Percentiles rank a stretch among this genome's conserved stretches.
These are phyloP conservation scores for Oryzias melastigma DNA, from an alignment of 2,113 vertebrate species.

Conservation along the genomic window DNA sequence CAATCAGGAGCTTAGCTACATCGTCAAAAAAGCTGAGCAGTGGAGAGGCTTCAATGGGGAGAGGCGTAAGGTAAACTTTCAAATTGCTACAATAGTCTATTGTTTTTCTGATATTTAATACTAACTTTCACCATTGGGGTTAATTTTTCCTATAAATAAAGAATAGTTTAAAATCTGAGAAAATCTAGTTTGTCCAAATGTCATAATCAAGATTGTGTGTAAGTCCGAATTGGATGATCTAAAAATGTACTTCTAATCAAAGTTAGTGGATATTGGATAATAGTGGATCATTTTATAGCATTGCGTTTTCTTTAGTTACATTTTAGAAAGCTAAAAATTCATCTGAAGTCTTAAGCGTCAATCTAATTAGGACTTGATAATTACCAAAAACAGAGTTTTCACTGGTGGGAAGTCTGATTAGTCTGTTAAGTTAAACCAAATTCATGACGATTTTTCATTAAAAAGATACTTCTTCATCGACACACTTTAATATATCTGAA, in stretches of 20 bases:
- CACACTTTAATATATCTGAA: conserved; percentile 34
- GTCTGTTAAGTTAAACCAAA: conserved; percentile 67
- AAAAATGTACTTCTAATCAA: no score
- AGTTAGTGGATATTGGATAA: no score
- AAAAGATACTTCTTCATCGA: conserved; percentile 64
- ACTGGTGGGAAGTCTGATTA: conserved; percentile 68
- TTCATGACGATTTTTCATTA: conserved; percentile 71
- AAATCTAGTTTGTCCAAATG: no score
- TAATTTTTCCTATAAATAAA: no score
- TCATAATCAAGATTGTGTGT: no score
- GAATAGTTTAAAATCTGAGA: no score
- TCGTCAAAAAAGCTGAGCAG: conserved; percentile 87
- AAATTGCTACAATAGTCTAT: no score
- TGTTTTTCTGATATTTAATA: not conserved
- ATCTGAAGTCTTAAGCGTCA: conserved; percentile 77
- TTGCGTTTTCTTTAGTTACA: conserved; percentile 76
- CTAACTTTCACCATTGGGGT: conserved; percentile 42
- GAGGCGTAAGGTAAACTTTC: conserved; percentile 83
- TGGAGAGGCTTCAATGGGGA: conserved; percentile 90
- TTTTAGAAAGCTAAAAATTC: conserved; percentile 74
- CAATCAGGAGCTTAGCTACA: conserved; percentile 87
- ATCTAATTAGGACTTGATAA: conserved; percentile 80
- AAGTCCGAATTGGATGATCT: no score
- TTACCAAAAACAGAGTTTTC: conserved; percentile 75
- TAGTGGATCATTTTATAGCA: conserved; percentile 52